Conservation (phyloP, 2,113 vertebrate genomes). For the Sinocyclocheilus anshuiensis region DNA sequence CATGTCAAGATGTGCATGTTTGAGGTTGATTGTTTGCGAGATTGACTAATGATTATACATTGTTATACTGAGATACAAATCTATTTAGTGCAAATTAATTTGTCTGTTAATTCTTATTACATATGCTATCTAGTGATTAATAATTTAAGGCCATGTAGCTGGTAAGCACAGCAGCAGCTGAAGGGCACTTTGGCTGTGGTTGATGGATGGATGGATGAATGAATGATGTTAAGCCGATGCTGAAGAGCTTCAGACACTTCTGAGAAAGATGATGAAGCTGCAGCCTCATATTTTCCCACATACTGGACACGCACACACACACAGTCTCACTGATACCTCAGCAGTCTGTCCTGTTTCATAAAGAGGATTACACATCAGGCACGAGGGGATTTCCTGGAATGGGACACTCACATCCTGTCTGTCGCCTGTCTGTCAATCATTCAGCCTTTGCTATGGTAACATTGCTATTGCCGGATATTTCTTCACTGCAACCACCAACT, state of each 20-base stretch:
- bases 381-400: slow-evolving; percentile 26
- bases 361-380: slow-evolving; percentile 32
- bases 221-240: neutral
- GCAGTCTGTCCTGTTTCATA: slow-evolving; percentile 35
- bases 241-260: neutral
- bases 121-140: neutral
- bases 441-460: neutral
- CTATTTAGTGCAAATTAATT: neutral
- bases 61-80: neutral
- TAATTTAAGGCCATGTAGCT: slow-evolving; percentile 4
- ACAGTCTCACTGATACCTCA: slow-evolving; percentile 13
- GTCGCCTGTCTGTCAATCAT: slow-evolving; percentile 24
- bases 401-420: neutral
- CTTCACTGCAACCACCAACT: neutral
- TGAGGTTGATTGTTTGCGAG: neutral
- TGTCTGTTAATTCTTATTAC: neutral
- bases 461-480: slow-evolving; percentile 20
- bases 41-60: neutral
- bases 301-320: slow-evolving; percentile 7
- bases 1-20: neutral
- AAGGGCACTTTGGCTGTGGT: neutral
- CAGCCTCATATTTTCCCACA: slow-evolving; percentile 30
- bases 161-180: neutral
- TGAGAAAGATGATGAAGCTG: slow-evolving; percentile 29
- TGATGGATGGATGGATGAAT: slow-evolving; percentile 10